Evolutionary conservation across 2,113 vertebrate species (phyloP), one percentile per base, ranked within the genome.

Genomic region (Dascyllus trimaculatus): DNA sequence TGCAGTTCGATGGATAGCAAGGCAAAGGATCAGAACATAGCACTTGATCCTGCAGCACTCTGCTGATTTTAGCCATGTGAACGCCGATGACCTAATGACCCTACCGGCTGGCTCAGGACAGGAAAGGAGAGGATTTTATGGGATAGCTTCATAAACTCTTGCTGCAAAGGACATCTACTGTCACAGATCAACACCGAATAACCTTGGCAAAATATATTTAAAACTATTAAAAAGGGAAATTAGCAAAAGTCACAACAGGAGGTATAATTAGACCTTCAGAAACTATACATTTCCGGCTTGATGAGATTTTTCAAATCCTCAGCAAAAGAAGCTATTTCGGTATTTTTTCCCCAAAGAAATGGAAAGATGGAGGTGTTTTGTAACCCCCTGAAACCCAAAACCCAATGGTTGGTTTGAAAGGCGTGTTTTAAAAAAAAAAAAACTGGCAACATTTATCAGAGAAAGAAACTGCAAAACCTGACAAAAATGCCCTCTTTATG

Each of bases 41-140:
- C 89, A 87, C 82, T 90, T 89, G 86, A 88, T 72, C 82, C 79
- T 73, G 74, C 71, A 79, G 81, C 69, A 81, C 75, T 84, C 58
- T 66, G 67, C 74, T 66, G 72, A 86, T 77, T 85, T 84, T 56
- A 85, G 64, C 80, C 77, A 69, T 40, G 82, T 84, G 86, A 85
- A 68, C 46, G 15, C 64, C 13, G 58, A 72, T 84, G 80, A 78
- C 78, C 76, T 81, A 4, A 63, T 76, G 85, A 85, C 84, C 85
- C 65, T 1, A 14, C 81, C 11, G 71, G 48, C 53, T 48, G 64
- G 65, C 63, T 87, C 64, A 66, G 75, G 67, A 72, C 59, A 75
- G 66, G 49, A 25, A 46, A 82, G 62, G 68, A 53, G 64, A 69
- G 29, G 19, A 69, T 17, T 61, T 73, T 74, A 63, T 69, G 51